Percentiles rank a stretch among this genome's conserved stretches.
phyloP scores from a whole-genome alignment of 2,888 invertebrate species.

The Chesias legatella region DNA sequence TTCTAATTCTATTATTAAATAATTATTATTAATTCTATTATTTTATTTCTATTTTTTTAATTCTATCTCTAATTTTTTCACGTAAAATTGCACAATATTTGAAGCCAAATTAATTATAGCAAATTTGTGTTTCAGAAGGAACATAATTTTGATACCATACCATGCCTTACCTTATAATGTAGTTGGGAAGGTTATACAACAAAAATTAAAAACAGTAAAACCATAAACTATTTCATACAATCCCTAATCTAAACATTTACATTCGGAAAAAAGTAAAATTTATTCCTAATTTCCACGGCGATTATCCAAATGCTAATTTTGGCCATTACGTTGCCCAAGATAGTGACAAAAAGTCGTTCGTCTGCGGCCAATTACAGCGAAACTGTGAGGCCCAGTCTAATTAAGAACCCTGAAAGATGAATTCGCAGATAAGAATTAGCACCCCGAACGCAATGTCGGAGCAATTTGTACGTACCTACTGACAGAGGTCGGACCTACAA shows the following conservation, averaged over 20 bases:
- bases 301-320: slow-evolving; percentile 17
- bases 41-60: too few relatives aligned
- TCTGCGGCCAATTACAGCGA: slow-evolving; percentile 30
- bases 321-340: slow-evolving; percentile 18
- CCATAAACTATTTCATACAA: not conserved
- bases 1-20: too few relatives aligned
- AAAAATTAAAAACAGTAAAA: slow-evolving; percentile 2
- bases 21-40: too few relatives aligned
- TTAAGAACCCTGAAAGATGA: slow-evolving; percentile 69
- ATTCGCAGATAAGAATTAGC: slow-evolving; percentile 62
- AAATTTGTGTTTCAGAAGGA: too few relatives aligned
- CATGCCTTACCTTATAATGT: too few relatives aligned
- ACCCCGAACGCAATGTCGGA: slow-evolving; percentile 25
- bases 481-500: slow-evolving; percentile 9
- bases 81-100: too few relatives aligned
- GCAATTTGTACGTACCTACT: slow-evolving; percentile 10
- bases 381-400: slow-evolving; percentile 57
- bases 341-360: slow-evolving; percentile 33
- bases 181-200: too few relatives aligned
- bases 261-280: slow-evolving; percentile 7
- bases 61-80: too few relatives aligned
- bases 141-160: too few relatives aligned
- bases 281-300: slow-evolving; percentile 9
- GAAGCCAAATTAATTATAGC: too few relatives aligned
- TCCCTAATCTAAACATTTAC: slow-evolving; percentile 7